Conservation (phyloP, 2,797 vertebrate species). For the Pipistrellus nathusii region DNA sequence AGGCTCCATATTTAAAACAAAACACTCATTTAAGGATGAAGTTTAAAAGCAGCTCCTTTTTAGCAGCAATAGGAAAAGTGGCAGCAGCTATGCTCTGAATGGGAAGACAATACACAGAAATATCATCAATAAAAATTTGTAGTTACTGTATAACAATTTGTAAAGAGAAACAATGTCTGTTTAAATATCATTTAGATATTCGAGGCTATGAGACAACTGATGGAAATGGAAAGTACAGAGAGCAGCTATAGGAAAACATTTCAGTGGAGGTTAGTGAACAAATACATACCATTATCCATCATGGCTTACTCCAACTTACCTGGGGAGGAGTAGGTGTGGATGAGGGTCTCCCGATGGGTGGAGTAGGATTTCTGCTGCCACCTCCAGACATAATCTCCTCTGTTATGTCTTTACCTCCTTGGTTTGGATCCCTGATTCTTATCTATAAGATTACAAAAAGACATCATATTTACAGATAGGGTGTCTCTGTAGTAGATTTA, state of each 20-base stretch:
- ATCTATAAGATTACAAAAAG: slow-evolving; percentile 89
- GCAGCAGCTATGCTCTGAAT: slow-evolving; percentile 45
- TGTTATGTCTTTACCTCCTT: slow-evolving; percentile 98
- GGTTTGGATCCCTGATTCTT: slow-evolving; percentile 98
- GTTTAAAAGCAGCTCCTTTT: slow-evolving; percentile 25
- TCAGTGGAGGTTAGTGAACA: neutral
- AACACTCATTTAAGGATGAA: slow-evolving; percentile 45
- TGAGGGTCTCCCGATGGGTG: slow-evolving; percentile 87
- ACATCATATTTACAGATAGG: neutral
- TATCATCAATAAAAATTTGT: neutral
- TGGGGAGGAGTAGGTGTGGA: slow-evolving; percentile 92
- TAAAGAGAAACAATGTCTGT: neutral
- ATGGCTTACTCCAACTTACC: slow-evolving; percentile 84
- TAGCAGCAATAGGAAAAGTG: neutral
- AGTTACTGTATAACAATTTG: neutral
- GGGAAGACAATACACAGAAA: neutral
- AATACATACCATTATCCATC: neutral
- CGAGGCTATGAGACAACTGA: slow-evolving; percentile 75
- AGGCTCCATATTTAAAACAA: neutral
- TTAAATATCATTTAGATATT: slow-evolving; percentile 47
- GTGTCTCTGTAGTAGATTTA: neutral
- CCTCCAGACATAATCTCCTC: slow-evolving; percentile 98
- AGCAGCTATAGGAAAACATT: neutral
- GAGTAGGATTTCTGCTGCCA: slow-evolving; percentile 93
- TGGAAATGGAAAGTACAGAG: slow-evolving; percentile 70